Base-by-base conservation (phyloP, 2,797 vertebrate genomes). In the Rhinella marina region DNA sequence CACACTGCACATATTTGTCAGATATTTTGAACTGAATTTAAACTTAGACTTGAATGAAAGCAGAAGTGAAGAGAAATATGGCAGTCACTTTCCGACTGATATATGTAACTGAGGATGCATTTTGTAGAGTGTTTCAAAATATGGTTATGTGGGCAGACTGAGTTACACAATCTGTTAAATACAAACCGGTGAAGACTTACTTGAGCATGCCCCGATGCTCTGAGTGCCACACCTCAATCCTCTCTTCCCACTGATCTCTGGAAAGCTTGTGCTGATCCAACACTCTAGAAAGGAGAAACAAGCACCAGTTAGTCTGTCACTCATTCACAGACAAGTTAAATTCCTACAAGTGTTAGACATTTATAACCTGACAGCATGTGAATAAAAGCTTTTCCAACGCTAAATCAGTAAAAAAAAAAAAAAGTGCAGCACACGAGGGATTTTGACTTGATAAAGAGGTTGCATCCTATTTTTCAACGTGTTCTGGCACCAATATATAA, bases 141-240 rank as follows among this genome's bases (percentile, higher is more conserved):
- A 41, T 41, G 32, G 32, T 41, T 32, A 32, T 32, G 32, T 32
- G 32, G n/a, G 25, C n/a, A n/a, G n/a, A n/a, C n/a, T n/a, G n/a
- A n/a, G n/a, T n/a, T n/a, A n/a, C n/a, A n/a, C n/a, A n/a, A n/a
- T n/a, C n/a, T n/a, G n/a, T 27, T 14, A 48, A 32, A 48, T 19
- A 75, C 29, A 48, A 77, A 85, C 23, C 25, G 54, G 14, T 52
- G 29, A 66, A 85, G 96, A 95, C 97, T 96, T 91, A 99, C 98
- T 96, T 99, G 84, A 99, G 94, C 97, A 98, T 98, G 52, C 97
- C 96, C 0, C 93, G 93, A 93, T 99, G 98, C 89, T 99, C 98
- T 32, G 99, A 96, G 0, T 99, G 98, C 98, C 98, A 99, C 92
- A 98, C 97, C 92, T 99, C 97, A 90, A 99, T 99, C 85, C 98